Base-by-base conservation (phyloP, 2,797 vertebrate species). In the Hydrophis major region DNA sequence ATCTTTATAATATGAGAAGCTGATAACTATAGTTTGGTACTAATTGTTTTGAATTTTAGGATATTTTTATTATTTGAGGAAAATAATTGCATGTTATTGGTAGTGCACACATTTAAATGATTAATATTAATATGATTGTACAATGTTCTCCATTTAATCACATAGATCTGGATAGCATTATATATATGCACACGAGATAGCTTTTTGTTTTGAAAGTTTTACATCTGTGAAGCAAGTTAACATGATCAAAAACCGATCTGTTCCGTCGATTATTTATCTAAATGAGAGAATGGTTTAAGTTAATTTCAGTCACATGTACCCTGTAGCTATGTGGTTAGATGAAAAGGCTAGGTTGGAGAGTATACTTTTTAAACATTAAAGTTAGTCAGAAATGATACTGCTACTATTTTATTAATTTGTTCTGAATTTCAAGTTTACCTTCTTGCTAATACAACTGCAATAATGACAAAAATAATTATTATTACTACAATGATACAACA, bases 231-330 rank as follows among this genome's bases (percentile, higher is more conserved):
- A 93, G 93, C 78, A 86, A 95, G 95, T 96, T 96, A 94, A 90
- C 94, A 88, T 92, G 87, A 94, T 94, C 94, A 96, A 94, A 96
- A 91, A 74, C 59, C 89, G 91, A 94, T 95, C 94, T 59, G 37
- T 91, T 94, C 88, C 94, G 93, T 93, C 95, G 93, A 97, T 97
- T 97, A 94, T 95, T 96, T 96, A 96, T 94, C 93, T 96, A 95
- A 97, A 96, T 96, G 93, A 95, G 97, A 95, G 95, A 90, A 93
- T 93, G 89, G 78, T 74, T 96, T 96, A 95, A 96, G 94, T 94
- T 95, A 96, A 96, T 96, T 94, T 94, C 91, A 96, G 94, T 95
- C 94, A 94, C 92, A 94, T 96, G 94, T 96, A 87, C 92, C 94
- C 93, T 28, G 0, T 92, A 88, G 94, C 93, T 96, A 92, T 50